These are phyloP conservation scores for Drosophila parabipectinata DNA, from an alignment of 1,140 invertebrate genomes.

Conservation along the genomic window DNA sequence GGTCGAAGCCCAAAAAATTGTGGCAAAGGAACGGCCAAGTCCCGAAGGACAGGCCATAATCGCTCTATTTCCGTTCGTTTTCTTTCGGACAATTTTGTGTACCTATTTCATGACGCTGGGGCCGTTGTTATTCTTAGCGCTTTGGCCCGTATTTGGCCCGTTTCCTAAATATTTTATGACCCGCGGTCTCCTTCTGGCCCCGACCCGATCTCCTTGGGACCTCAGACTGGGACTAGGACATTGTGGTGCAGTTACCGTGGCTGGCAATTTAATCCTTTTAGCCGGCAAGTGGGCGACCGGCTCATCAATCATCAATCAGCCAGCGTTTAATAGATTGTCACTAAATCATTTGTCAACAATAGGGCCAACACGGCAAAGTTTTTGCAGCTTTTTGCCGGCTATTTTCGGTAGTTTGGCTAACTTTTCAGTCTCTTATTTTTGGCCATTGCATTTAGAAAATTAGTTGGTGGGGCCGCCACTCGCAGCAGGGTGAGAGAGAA, in stretches of 20 bases:
- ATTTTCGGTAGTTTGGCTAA: constrained; percentile 54
- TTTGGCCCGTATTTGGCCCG: not conserved
- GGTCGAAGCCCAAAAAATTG: constrained; percentile 14
- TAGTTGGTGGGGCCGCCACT: constrained; percentile 36
- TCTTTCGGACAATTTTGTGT: constrained; percentile 17
- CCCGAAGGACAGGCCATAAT: constrained; percentile 52
- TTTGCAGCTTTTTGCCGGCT: constrained; percentile 34
- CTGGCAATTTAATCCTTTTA: constrained; percentile 73
- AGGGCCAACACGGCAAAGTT: constrained; percentile 51
- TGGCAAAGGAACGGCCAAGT: not conserved
- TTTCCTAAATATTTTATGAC: constrained; percentile 38
- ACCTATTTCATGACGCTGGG: constrained; percentile 24
- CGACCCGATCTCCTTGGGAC: no score
- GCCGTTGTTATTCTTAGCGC: constrained; percentile 19
- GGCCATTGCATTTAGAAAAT: constrained; percentile 77
- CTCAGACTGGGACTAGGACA: not conserved
- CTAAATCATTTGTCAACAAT: constrained; percentile 78
- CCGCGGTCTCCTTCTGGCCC: not conserved
- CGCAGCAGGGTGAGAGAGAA: constrained; percentile 10
- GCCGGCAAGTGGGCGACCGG: constrained; percentile 11
- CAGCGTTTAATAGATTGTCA: constrained; percentile 74
- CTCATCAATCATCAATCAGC: constrained; percentile 72
- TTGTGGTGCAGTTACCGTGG: not conserved
- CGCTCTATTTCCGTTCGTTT: constrained; percentile 59
- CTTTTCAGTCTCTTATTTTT: constrained; percentile 54